Percentiles rank a stretch among this genome's conserved stretches.
phyloP scores from a whole-genome alignment of 2,888 invertebrate genomes.

The Pocota personata region DNA sequence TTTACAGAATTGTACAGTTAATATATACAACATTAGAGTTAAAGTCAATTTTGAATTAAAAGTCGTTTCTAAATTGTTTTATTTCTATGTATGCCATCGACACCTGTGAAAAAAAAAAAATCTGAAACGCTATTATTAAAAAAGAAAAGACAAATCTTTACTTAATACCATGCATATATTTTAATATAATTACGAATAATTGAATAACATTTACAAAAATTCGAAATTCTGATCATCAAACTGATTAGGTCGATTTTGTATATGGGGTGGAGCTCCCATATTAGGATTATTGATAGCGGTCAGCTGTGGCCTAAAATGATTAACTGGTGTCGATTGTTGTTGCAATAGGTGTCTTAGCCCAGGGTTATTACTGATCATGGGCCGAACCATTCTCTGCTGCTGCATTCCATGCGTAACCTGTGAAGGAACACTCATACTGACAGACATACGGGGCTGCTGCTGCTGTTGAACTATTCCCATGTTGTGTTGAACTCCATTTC shows the following conservation, averaged over 20 bases:
- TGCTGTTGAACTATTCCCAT: conserved; percentile 77
- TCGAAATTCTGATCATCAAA: conserved; percentile 81
- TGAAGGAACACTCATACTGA: conserved; percentile 81
- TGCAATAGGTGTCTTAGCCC: conserved; percentile 91
- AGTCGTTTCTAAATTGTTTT: no score
- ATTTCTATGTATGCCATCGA: no score
- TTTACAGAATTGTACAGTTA: no score
- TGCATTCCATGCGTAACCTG: conserved; percentile 78
- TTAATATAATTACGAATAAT: neutral
- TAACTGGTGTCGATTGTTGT: conserved; percentile 81
- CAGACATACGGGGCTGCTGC: conserved; percentile 88
- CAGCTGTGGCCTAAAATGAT: conserved; percentile 81
- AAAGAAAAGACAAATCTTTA: neutral
- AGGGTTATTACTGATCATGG: conserved; percentile 90
- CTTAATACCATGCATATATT: neutral
- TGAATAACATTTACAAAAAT: conserved; percentile 77
- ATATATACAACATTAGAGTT: no score
- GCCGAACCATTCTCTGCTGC: conserved; percentile 89
- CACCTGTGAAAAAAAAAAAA: no score
- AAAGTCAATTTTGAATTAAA: no score
- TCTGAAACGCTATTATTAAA: no score
- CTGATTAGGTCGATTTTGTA: conserved; percentile 76
- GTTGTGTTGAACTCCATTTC: conserved; percentile 77
- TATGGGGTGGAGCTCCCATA: conserved; percentile 76
- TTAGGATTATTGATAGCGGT: conserved; percentile 75